phyloP scores from a whole-genome alignment of 2,888 invertebrate genomes.

The Polydrusus tereticollis region DNA sequence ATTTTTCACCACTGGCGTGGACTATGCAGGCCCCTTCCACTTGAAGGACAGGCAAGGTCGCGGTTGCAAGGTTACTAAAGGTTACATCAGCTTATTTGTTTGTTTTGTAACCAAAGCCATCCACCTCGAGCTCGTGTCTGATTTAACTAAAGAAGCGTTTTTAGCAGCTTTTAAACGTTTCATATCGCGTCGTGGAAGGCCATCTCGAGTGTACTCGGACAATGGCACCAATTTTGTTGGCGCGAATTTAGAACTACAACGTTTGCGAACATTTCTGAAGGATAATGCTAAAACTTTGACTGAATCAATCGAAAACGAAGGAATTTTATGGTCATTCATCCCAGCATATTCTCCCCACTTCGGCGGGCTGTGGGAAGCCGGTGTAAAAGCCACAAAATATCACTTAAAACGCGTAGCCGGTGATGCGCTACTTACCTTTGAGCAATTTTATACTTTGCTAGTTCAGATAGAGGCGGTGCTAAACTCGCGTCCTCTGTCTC shows the following conservation, averaged over 20 bases:
- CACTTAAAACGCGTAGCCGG: not conserved
- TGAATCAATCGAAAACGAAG: not conserved
- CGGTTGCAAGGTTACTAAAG: no score
- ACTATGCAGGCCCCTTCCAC: constrained; percentile 40
- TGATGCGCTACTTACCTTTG: not conserved
- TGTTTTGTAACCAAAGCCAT: no score
- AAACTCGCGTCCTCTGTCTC: no score
- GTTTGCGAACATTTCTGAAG: not conserved
- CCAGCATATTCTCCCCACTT: constrained; percentile 14
- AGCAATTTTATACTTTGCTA: not conserved
- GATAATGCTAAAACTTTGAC: not conserved
- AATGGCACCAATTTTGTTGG: constrained; percentile 22
- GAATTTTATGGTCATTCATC: constrained; percentile 11
- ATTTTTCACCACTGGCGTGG: constrained; percentile 44
- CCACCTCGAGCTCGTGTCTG: no score
- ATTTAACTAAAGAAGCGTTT: no score
- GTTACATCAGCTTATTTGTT: no score
- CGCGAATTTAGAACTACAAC: constrained; percentile 11
- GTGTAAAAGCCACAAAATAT: not conserved
- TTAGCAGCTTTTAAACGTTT: no score
- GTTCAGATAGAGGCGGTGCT: no score
- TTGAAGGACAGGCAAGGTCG: no score
- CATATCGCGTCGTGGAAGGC: constrained; percentile 22
- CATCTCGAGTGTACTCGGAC: constrained; percentile 7
- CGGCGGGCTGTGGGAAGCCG: constrained; percentile 8